Percentiles rank a stretch among this genome's conserved stretches.
These are phyloP conservation scores for Adelosebastes latens DNA, from an alignment of 2,797 vertebrate species.

Conservation along the genomic window DNA sequence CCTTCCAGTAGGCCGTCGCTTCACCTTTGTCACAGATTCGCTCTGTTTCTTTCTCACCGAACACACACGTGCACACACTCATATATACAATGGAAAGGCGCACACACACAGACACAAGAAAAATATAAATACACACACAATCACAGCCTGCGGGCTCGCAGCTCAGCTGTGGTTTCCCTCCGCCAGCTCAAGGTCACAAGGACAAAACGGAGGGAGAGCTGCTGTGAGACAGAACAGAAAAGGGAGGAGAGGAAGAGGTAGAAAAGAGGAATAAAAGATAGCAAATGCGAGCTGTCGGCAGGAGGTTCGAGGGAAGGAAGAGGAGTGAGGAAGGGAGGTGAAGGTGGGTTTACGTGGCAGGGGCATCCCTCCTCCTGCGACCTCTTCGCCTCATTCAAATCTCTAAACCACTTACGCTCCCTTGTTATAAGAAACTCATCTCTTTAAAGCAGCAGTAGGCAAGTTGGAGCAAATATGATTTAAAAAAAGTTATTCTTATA, in stretches of 20 bases:
- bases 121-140: neutral
- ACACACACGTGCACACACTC: neutral
- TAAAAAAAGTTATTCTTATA: too few relatives aligned
- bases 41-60: neutral
- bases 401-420: neutral
- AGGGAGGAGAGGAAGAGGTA: neutral
- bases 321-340: neutral
- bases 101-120: neutral
- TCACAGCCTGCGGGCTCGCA: neutral
- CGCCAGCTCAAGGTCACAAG: slow-evolving; percentile 49
- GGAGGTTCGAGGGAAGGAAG: neutral
- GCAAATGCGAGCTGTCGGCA: neutral
- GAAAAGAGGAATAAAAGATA: neutral
- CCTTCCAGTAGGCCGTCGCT: neutral
- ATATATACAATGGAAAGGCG: neutral
- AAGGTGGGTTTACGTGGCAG: neutral
- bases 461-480: too few relatives aligned
- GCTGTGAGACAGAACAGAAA: neutral
- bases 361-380: neutral
- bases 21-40: neutral
- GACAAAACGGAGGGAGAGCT: neutral
- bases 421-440: neutral
- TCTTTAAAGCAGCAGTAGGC: neutral
- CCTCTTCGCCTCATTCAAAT: slow-evolving; percentile 8
- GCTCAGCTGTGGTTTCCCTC: neutral